phyloP scores from a whole-genome alignment of 1,140 invertebrate genomes.

The Pollicipes pollicipes region DNA sequence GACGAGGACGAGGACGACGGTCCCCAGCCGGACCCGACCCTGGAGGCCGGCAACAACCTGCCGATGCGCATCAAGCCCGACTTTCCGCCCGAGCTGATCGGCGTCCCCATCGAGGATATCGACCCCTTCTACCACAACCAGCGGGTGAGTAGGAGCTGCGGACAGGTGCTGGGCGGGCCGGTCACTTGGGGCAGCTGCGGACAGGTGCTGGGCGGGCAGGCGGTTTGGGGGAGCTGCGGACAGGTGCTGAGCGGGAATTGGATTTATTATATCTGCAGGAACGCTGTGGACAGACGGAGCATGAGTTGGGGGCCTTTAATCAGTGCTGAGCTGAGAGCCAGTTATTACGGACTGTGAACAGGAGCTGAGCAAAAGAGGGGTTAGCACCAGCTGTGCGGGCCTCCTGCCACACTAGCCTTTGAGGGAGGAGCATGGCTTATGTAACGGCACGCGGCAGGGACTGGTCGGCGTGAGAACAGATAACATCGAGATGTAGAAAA shows the following conservation, averaged over 20 bases:
- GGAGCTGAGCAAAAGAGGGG: too few species aligned
- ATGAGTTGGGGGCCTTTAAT: too few species aligned
- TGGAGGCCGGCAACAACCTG: constrained; percentile 62
- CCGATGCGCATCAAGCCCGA: constrained; percentile 51
- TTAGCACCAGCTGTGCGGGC: too few species aligned
- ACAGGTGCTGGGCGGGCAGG: background rate
- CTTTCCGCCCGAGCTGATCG: constrained; percentile 76
- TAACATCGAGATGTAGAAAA: too few species aligned
- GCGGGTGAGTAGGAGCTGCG: constrained; percentile 42
- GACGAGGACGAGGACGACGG: constrained; percentile 91
- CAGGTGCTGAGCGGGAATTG: background rate
- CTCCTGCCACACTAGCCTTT: too few species aligned
- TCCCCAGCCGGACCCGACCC: constrained; percentile 74
- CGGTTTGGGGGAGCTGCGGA: too few species aligned
- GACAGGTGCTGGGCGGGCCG: background rate
- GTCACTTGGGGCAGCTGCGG: background rate
- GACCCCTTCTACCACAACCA: constrained; percentile 80
- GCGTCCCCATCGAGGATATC: constrained; percentile 87
- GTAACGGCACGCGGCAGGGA: too few species aligned
- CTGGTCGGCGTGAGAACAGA: too few species aligned
- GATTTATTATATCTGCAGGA: background rate
- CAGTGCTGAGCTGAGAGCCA: too few species aligned
- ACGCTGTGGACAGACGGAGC: background rate
- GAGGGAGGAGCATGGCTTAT: too few species aligned
- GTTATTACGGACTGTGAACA: too few species aligned